Conservation (phyloP, 2,888 invertebrate genomes). For the Rugalucina vietnamica region DNA sequence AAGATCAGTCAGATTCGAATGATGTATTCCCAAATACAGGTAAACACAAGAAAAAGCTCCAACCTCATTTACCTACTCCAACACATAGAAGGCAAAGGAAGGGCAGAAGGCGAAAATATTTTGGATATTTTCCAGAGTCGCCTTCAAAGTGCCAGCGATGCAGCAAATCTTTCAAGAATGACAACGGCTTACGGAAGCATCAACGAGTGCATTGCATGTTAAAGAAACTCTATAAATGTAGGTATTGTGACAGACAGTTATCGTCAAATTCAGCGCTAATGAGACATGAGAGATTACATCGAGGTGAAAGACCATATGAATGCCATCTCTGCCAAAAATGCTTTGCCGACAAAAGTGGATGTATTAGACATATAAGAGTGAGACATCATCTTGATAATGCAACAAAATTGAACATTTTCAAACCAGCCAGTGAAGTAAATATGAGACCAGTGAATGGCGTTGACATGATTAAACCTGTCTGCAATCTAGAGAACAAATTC, state of each 20-base stretch:
- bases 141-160: constrained; percentile 59
- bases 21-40: not conserved
- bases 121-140: constrained; percentile 37
- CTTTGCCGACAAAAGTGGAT: constrained; percentile 59
- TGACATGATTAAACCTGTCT: too few relatives aligned
- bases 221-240: constrained; percentile 61
- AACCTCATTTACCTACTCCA: not conserved
- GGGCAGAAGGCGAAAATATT: not conserved
- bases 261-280: constrained; percentile 50
- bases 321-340: constrained; percentile 60
- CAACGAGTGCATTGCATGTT: constrained; percentile 59
- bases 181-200: constrained; percentile 50
- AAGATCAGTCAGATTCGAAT: not conserved
- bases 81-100: not conserved
- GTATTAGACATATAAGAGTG: constrained; percentile 55
- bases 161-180: constrained; percentile 52
- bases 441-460: not conserved
- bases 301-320: constrained; percentile 55
- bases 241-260: constrained; percentile 59
- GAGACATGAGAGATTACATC: constrained; percentile 59
- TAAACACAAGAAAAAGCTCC: not conserved
- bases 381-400: constrained; percentile 20
- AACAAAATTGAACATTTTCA: not conserved
- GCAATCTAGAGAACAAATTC: too few relatives aligned
- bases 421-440: not conserved